Evolutionary conservation across 2,888 invertebrate species (phyloP).

Genomic region (Netelia inedita): DNA sequence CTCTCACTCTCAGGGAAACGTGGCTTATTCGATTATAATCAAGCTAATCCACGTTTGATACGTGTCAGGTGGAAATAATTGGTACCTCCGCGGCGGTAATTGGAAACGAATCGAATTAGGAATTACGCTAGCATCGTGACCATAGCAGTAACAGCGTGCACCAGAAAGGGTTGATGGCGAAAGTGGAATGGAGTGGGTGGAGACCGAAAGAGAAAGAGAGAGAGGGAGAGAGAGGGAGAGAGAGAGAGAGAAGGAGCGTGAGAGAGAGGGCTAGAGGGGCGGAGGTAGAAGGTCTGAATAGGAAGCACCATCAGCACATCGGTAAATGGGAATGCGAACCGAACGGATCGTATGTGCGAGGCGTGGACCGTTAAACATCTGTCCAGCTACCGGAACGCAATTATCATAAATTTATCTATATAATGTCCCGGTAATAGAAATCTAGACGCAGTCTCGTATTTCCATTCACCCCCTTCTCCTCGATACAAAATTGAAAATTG

Average conservation of each 20-base stretch:
- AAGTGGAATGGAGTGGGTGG: no score
- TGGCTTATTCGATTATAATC: conserved; percentile 80
- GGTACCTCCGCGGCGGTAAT: conserved; percentile 76
- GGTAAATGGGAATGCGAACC: conserved; percentile 43
- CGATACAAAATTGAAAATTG: conserved; percentile 3
- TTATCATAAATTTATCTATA: conserved; percentile 58
- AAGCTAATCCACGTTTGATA: conserved; percentile 83
- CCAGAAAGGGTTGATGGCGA: not conserved
- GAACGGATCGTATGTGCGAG: conserved; percentile 42
- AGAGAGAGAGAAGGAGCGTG: not conserved
- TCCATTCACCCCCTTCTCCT: not conserved
- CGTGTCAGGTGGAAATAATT: conserved; percentile 82
- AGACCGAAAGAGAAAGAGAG: not conserved
- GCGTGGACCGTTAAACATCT: conserved; percentile 49
- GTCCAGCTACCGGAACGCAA: conserved; percentile 48
- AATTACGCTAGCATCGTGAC: conserved; percentile 58
- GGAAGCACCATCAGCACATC: conserved; percentile 47
- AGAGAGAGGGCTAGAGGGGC: not conserved
- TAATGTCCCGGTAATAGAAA: conserved; percentile 20
- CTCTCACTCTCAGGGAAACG: conserved; percentile 44
- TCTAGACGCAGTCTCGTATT: conserved; percentile 8
- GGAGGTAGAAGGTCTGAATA: conserved; percentile 23
- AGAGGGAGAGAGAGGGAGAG: not conserved
- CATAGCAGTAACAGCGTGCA: conserved; percentile 46
- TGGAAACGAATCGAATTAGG: conserved; percentile 79